Evolutionary conservation across 2,888 invertebrate genomes (phyloP).

Genomic region (Spilosoma lubricipeda): DNA sequence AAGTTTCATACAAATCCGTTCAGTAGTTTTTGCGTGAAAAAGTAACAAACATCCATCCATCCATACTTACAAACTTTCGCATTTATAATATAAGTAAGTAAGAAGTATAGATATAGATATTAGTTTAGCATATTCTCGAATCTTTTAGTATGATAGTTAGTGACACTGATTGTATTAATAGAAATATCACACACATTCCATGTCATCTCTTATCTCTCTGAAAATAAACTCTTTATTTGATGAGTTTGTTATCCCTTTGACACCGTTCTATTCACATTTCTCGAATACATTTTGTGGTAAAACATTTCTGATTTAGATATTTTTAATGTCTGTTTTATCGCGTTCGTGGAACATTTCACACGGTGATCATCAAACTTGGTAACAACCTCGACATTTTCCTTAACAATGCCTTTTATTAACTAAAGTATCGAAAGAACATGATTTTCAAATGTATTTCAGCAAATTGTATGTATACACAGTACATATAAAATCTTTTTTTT

Average conservation of each 20-base stretch:
- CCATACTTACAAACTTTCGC: no score
- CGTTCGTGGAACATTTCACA: conserved; percentile 37
- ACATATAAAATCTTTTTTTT: no score
- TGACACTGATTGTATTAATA: neutral
- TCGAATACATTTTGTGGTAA: conserved; percentile 3
- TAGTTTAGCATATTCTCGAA: no score
- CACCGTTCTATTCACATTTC: neutral
- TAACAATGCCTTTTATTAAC: conserved; percentile 13
- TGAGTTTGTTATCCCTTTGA: neutral
- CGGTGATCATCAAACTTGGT: conserved; percentile 23
- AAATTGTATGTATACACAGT: no score
- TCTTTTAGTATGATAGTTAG: no score
- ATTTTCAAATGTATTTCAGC: neutral
- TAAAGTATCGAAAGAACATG: conserved; percentile 8
- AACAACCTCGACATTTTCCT: conserved; percentile 23
- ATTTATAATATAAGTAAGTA: no score
- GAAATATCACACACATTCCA: neutral
- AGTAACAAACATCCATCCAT: no score
- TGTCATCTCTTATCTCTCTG: neutral
- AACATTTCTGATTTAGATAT: conserved; percentile 16
- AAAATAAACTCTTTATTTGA: neutral
- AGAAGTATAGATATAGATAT: no score
- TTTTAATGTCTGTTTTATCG: conserved; percentile 31
- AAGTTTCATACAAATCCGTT: no score
- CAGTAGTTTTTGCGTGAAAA: no score